phyloP scores from a whole-genome alignment of 2,113 vertebrate genomes.

The Tyto alba region DNA sequence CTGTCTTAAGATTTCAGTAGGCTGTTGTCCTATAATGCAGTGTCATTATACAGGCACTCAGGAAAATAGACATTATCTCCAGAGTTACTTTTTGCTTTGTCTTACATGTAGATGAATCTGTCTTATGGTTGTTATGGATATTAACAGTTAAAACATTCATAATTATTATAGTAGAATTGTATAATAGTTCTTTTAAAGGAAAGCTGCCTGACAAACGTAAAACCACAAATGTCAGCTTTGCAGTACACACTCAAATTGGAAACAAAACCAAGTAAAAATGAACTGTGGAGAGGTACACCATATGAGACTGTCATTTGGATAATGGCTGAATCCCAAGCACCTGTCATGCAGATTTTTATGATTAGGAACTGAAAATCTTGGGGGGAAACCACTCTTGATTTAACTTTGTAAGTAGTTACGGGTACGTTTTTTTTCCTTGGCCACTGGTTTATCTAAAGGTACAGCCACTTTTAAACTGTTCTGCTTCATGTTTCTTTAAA shows the following conservation, averaged over 20 bases:
- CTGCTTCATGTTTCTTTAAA: background rate
- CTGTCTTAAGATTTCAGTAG: background rate
- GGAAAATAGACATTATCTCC: background rate
- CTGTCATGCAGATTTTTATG: background rate
- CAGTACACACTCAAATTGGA: background rate
- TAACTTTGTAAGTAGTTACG: background rate
- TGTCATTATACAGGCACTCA: background rate
- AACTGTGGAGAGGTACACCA: background rate
- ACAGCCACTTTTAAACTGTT: background rate
- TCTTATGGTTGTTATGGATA: accelerated
- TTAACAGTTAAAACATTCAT: background rate
- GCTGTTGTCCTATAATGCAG: background rate
- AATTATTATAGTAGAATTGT: background rate
- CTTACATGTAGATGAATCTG: background rate
- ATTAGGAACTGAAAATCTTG: background rate
- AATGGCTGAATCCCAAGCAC: background rate
- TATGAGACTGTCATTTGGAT: background rate
- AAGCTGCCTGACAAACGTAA: background rate
- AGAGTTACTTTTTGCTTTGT: background rate
- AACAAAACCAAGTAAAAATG: background rate
- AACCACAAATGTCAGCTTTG: background rate
- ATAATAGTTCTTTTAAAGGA: background rate
- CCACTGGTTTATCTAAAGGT: background rate
- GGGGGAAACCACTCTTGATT: background rate
- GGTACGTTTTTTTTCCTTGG: background rate